Base-by-base conservation (phyloP, 1,140 invertebrate species). In the Drosophila quadrilineata region DNA sequence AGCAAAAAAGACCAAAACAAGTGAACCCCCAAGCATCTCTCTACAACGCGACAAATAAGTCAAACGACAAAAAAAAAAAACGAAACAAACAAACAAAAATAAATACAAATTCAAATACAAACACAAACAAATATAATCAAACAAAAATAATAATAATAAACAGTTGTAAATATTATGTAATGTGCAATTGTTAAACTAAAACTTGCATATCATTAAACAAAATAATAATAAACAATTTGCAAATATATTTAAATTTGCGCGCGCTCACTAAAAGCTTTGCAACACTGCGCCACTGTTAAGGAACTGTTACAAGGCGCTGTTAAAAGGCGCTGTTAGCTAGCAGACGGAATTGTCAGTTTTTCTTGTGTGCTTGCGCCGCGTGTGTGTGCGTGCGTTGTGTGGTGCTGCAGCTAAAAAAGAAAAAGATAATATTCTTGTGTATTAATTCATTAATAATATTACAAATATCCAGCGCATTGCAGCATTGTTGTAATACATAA, bases 341-440 rank as follows among this genome's bases (percentile, higher is more conserved):
- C 76, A 75, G 60, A 69, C 22, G 28, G 46, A 66, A 36, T 58
- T 82, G 77, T 82, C 77, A 82, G 77, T 84, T 80, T 70, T 43
- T 43, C 60, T 66, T 72, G 53, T 54, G 57, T 64, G 66, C 68
- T 62, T 75, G 63, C 69, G 50, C 50, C 50, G 69, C 69, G 74
- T 45, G 50, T 56, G 64, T 49, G 54, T 58, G 62, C 46, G 49
- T 33, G 46, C 8, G 28, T 49, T 54, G 49, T 50, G 28, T 49
- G 64, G 60, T 53, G 64, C 54, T 66, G 57, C 48, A 52, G 24
- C 41, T 19, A 17, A 48, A 62, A 38, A n/a, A n/a, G n/a, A n/a
- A n/a, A n/a, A n/a, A n/a, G n/a, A n/a, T n/a, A n/a, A n/a, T n/a
- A n/a, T n/a, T n/a, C 40, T 67, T 26, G 64, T 52, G 57, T 19